phyloP scores from a whole-genome alignment of 1,140 invertebrate genomes.

The Hylaeus anthracinus region DNA sequence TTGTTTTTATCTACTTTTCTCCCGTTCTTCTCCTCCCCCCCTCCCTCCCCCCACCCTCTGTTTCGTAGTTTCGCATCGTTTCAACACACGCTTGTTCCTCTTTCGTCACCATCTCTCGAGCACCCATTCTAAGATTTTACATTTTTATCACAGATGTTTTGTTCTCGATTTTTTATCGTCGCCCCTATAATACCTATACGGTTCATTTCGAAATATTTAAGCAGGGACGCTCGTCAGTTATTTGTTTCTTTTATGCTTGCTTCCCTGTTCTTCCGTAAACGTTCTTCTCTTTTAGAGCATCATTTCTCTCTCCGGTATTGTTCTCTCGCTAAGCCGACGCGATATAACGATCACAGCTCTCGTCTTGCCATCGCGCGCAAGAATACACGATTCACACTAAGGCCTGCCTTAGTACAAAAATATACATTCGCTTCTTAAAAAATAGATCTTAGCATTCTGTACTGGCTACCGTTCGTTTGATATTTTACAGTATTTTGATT shows the following conservation, averaged over 20 bases:
- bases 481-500: conserved; percentile 71
- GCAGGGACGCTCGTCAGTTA: conserved; percentile 27
- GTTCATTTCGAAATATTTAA: conserved; percentile 65
- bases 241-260: conserved; percentile 7
- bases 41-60: conserved; percentile 25
- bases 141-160: conserved; percentile 80
- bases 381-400: conserved; percentile 72
- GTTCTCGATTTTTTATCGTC: conserved; percentile 63
- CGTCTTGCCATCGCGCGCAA: conserved; percentile 49
- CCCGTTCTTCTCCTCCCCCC: not conserved
- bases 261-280: conserved; percentile 42
- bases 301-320: conserved; percentile 38
- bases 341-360: conserved; percentile 61
- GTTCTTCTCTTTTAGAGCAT: conserved; percentile 49
- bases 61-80: conserved; percentile 14
- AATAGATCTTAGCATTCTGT: conserved; percentile 79
- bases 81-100: conserved; percentile 3
- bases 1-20: not conserved
- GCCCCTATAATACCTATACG: conserved; percentile 45
- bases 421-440: conserved; percentile 81
- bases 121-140: conserved; percentile 74
- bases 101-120: conserved; percentile 62
- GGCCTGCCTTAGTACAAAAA: conserved; percentile 81
- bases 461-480: conserved; percentile 67
- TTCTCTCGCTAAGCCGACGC: conserved; percentile 51